Base-by-base conservation (phyloP, 1,140 invertebrate genomes). In the Sminthurinus signatus region DNA sequence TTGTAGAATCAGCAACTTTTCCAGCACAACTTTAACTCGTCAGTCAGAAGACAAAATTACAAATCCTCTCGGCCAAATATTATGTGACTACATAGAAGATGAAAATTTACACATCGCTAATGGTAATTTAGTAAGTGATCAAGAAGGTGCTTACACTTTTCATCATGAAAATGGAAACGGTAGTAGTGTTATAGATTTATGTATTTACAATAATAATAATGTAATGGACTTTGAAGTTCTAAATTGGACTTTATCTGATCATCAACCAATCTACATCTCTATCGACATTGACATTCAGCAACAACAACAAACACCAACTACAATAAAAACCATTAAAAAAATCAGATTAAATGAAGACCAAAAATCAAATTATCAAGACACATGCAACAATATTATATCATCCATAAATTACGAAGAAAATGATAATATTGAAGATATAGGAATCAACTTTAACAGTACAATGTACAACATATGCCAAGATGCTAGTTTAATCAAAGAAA, bases 251-350 rank as follows among this genome's bases (percentile, higher is more conserved):
- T 17, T 15, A 15, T 58, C 56, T 0, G 39, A 43, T 29, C 56
- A 58, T 46, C 44, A 42, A 12, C 56, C 56, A 19, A 46, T 58
- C 8, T n/a, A n/a, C n/a, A n/a, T n/a, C n/a, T n/a, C n/a, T n/a
- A n/a, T n/a, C n/a, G n/a, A n/a, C n/a, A n/a, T n/a, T n/a, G n/a
- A n/a, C n/a, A n/a, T n/a, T n/a, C n/a, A n/a, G n/a, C n/a, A n/a
- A n/a, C n/a, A n/a, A n/a, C n/a, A n/a, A n/a, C n/a, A n/a, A n/a
- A n/a, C n/a, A n/a, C n/a, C n/a, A n/a, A n/a, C n/a, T n/a, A n/a
- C n/a, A n/a, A n/a, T n/a, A n/a, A n/a, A n/a, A n/a, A n/a, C n/a
- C n/a, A n/a, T n/a, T n/a, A n/a, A n/a, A n/a, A n/a, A n/a, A n/a
- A n/a, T n/a, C n/a, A n/a, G n/a, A n/a, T n/a, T n/a, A n/a, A n/a